Evolutionary conservation across 2,797 vertebrate genomes (phyloP).

Genomic region (Threskiornis aethiopicus): DNA sequence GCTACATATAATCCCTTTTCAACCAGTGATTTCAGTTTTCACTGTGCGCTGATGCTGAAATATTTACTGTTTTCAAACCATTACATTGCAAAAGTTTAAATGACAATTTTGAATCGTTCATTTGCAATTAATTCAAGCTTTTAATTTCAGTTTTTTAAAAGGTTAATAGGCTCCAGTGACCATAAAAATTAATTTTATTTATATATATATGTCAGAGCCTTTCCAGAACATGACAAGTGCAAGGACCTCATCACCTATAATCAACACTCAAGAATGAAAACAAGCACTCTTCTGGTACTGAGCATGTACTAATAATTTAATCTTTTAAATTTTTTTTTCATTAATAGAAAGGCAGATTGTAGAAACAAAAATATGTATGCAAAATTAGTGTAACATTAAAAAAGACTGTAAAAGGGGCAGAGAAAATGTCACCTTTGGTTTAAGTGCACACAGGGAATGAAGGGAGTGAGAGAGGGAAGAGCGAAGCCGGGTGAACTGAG

Average conservation of each 20-base stretch:
- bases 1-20: neutral
- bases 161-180: neutral
- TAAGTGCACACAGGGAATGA: neutral
- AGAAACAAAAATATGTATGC: neutral
- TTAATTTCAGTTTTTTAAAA: slow-evolving; percentile 10
- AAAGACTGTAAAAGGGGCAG: neutral
- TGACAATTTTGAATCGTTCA: neutral
- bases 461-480: neutral
- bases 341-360: neutral
- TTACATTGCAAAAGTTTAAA: neutral
- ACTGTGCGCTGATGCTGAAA: neutral
- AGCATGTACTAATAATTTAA: neutral
- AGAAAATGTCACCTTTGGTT: neutral
- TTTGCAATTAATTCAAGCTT: neutral
- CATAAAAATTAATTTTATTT: slow-evolving; percentile 6
- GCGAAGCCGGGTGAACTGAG: neutral
- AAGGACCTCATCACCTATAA: neutral
- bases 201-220: neutral
- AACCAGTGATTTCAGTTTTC: neutral
- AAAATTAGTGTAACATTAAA: neutral
- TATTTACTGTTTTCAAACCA: neutral
- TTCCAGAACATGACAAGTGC: neutral
- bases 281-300: neutral
- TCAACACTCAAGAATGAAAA: neutral
- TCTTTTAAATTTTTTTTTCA: neutral